Base-by-base conservation (phyloP, 2,888 invertebrate genomes). In the Lasioglossum morio region DNA sequence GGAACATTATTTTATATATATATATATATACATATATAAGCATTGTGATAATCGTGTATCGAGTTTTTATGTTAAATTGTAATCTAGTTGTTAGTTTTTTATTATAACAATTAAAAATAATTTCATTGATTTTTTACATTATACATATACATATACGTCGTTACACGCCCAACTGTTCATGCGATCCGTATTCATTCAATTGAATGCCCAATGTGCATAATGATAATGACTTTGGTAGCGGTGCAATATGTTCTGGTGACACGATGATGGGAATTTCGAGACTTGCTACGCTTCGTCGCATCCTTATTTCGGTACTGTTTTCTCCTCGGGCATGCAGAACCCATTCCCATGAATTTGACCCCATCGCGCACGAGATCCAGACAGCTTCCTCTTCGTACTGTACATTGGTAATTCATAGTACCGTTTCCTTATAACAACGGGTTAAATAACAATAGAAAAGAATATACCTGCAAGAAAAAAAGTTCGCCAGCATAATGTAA, bases 391-490 rank as follows among this genome's bases (percentile, higher is more conserved):
- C 53, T 72, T 78, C 70, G 14, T 40, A 48, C 90, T 91, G 48
- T 43, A 72, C 40, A 72, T 70, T 76, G 70, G 40, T 43, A 60
- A 74, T 76, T 80, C 5, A 70, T 34, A 27, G 37, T 57, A 63
- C 78, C 73, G 40, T 12, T 84, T 48, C 14, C 40, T 23, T 77
- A 3, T 3, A 72, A 40, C 46, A 81, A 46, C 8, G 66, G 12
- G 10, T 72, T 66, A 72, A 66, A 63, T 19, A 27, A 77, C 3
- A 77, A 37, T 37, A 5, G 14, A 40, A 60, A 72, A 70, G 43
- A 69, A 72, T 82, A 60, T 84, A 94, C 95, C 92, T 94, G 93
- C 7, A 95, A 88, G 73, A 94, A 92, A 80, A 94, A 95, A 16
- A 93, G 79, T 14, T 94, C 92, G 48, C 90, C 93, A 4, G 87